Percentiles rank a stretch among this genome's conserved stretches.
Evolutionary conservation across 2,888 invertebrate genomes (phyloP).

Genomic region (Caenorhabditis macrosperma): DNA sequence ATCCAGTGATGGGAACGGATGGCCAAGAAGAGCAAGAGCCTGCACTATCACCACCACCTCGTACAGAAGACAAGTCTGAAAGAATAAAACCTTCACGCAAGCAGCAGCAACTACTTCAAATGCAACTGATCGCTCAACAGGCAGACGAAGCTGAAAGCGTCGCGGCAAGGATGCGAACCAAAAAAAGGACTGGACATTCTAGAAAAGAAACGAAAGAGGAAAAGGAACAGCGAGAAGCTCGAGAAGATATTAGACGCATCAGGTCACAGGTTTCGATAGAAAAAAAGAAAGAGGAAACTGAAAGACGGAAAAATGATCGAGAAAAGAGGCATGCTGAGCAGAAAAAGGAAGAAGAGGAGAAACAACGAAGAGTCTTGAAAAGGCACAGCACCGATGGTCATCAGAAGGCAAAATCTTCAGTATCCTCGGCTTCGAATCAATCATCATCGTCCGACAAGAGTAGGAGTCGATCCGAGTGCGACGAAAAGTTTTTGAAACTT

Average conservation of each 20-base stretch:
- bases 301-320: conserved; percentile 14
- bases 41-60: neutral
- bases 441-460: neutral
- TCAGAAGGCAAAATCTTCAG: neutral
- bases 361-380: neutral
- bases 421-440: neutral
- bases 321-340: conserved; percentile 1
- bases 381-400: neutral
- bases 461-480: neutral
- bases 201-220: conserved; percentile 4
- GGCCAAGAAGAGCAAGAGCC: neutral
- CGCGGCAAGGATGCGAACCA: neutral
- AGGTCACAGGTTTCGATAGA: neutral
- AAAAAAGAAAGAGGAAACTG: conserved; percentile 7
- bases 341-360: conserved; percentile 20
- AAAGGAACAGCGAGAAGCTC: neutral
- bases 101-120: conserved; percentile 11
- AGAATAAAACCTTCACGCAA: neutral
- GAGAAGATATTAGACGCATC: neutral
- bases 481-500: conserved; percentile 24
- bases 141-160: conserved; percentile 16
- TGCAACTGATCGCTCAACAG: conserved; percentile 20
- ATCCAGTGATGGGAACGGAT: conserved; percentile 6
- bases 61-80: neutral
- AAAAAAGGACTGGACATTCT: neutral